Evolutionary conservation across 2,113 vertebrate genomes (phyloP).

Genomic region (Brienomyrus brachyistius): DNA sequence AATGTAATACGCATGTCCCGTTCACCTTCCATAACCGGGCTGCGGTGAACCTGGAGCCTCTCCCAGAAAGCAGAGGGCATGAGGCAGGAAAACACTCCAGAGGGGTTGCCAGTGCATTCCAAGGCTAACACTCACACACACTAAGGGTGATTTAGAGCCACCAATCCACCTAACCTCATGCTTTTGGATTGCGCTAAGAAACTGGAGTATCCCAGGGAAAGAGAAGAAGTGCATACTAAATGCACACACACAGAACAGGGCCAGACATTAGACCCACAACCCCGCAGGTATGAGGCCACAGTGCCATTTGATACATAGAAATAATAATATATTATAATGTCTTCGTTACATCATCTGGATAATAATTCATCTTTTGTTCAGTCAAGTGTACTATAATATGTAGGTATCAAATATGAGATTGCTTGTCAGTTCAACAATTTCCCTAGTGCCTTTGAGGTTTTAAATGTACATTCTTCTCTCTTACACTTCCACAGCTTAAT

Average conservation of each 20-base stretch:
- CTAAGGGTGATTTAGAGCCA: not conserved
- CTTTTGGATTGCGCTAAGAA: not conserved
- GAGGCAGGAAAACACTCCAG: not conserved
- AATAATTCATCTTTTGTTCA: not conserved
- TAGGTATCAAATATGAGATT: constrained; percentile 8
- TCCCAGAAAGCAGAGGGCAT: not conserved
- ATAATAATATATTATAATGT: not conserved
- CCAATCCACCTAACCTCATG: not conserved
- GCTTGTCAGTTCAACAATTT: constrained; percentile 14
- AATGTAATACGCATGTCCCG: not conserved
- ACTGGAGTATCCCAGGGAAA: not conserved
- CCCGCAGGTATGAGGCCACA: not conserved
- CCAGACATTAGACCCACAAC: not conserved
- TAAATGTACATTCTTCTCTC: constrained; percentile 14
- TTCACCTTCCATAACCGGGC: not conserved
- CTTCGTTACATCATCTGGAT: constrained; percentile 39
- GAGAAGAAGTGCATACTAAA: not conserved
- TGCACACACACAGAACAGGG: not conserved
- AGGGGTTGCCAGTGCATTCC: not conserved
- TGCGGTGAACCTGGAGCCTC: not conserved
- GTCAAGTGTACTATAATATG: constrained; percentile 2
- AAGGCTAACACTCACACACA: not conserved
- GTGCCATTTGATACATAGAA: not conserved
- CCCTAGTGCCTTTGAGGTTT: not conserved
- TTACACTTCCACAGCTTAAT: constrained; percentile 22